A percentile compares a stretch with the other conserved stretches of the same genome.
Conservation (phyloP, 2,113 vertebrate species). For the Pseudorectes ferrugineus region DNA sequence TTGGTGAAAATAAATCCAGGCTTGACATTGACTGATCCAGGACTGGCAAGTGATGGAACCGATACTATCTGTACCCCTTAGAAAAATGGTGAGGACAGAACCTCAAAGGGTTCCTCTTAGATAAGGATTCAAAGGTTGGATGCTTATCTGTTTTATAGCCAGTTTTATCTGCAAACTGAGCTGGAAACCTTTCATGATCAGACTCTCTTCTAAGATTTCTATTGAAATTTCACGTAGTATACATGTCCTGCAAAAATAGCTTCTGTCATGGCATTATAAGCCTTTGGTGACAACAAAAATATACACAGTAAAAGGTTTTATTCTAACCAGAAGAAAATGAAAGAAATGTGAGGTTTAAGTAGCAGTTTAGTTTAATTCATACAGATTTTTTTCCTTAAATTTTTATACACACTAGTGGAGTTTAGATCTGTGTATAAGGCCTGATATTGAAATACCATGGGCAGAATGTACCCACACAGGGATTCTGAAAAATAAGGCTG, state of each 20-base stretch:
- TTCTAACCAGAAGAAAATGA: background rate
- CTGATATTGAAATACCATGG: background rate
- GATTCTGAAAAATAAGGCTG: background rate
- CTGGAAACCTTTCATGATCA: background rate
- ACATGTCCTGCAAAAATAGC: background rate
- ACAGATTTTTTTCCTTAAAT: background rate
- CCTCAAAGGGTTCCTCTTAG: background rate
- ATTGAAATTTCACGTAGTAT: background rate
- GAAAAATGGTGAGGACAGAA: background rate
- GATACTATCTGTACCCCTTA: background rate
- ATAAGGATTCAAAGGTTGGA: background rate
- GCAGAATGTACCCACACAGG: background rate
- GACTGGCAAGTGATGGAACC: background rate
- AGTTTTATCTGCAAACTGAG: background rate
- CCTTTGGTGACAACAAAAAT: background rate
- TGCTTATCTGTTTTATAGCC: background rate
- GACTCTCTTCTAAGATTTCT: background rate
- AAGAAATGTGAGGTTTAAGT: background rate
- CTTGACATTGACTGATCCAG: background rate
- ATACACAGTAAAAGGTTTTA: background rate
- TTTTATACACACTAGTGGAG: background rate
- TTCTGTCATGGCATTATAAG: background rate
- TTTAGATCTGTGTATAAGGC: background rate
- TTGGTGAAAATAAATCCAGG: constrained; percentile 40
- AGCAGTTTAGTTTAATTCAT: background rate